Percentiles rank a stretch among this genome's conserved stretches.
phyloP scores from a whole-genome alignment of 2,888 invertebrate genomes.

The Frankliniella fusca region DNA sequence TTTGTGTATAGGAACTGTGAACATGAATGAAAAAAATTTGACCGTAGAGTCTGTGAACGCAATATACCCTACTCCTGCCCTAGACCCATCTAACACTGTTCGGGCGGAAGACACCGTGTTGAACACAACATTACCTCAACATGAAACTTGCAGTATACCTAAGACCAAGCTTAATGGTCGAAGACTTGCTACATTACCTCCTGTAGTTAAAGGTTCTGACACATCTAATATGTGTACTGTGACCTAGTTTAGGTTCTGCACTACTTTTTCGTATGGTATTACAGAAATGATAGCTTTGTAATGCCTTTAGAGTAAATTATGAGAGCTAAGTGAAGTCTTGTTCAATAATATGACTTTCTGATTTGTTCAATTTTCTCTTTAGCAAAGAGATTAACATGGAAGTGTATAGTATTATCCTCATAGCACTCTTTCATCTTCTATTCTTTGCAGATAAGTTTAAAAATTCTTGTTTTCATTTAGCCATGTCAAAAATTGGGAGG shows the following conservation, averaged over 20 bases:
- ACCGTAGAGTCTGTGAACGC: constrained; percentile 43
- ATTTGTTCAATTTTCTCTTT: not conserved
- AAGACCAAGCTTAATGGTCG: constrained; percentile 65
- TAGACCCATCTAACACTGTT: constrained; percentile 39
- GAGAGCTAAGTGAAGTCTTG: not conserved
- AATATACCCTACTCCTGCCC: constrained; percentile 45
- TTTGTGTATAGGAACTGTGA: not conserved
- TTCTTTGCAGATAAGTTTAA: not conserved
- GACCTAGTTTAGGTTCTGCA: constrained; percentile 57
- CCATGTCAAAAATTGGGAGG: not conserved
- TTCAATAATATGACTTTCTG: not conserved
- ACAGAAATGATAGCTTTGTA: not conserved
- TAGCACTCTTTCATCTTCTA: not conserved
- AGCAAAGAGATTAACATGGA: not conserved
- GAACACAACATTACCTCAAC: constrained; percentile 29
- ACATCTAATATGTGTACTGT: constrained; percentile 82
- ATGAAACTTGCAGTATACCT: constrained; percentile 43
- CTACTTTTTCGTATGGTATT: not conserved
- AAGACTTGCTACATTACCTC: constrained; percentile 65
- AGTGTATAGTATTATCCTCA: not conserved
- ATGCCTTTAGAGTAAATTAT: not conserved
- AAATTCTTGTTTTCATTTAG: not conserved
- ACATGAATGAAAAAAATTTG: constrained; percentile 27
- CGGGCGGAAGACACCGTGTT: constrained; percentile 23
- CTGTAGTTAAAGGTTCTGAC: constrained; percentile 66